Percentiles rank a stretch among this genome's conserved stretches.
Conservation (phyloP, 2,888 invertebrate species). For the Iphiclides podalirius region DNA sequence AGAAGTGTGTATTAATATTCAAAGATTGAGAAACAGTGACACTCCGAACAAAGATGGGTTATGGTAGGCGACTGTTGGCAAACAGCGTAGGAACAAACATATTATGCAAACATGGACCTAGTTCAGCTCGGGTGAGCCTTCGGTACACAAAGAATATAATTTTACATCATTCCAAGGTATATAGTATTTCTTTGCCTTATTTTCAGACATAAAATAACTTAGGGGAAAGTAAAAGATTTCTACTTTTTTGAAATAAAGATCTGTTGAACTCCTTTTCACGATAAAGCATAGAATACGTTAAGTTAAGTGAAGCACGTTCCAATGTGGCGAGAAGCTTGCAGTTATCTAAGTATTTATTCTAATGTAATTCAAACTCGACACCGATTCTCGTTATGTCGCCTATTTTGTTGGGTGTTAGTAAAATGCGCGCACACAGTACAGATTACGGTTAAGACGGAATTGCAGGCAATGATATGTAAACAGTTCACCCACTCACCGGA, state of each 20-base stretch:
- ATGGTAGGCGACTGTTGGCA: conserved; percentile 49
- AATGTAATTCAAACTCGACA: conserved; percentile 19
- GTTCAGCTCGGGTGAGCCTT: conserved; percentile 32
- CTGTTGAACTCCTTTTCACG: no score
- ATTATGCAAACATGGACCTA: conserved; percentile 42
- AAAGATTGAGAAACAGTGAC: conserved; percentile 18
- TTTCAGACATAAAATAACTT: no score
- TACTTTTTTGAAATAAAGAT: no score
- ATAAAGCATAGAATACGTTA: no score
- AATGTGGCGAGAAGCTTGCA: conserved; percentile 8
- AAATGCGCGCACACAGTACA: conserved; percentile 47
- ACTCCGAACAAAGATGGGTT: conserved; percentile 28
- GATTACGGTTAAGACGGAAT: conserved; percentile 42
- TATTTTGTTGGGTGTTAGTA: conserved; percentile 39
- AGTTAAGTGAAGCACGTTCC: conserved; percentile 9
- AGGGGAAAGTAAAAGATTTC: no score
- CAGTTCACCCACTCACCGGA: conserved; percentile 67
- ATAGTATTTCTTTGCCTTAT: no score
- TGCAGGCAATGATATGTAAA: conserved; percentile 46
- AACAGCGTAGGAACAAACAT: conserved; percentile 39
- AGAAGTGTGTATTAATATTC: no score
- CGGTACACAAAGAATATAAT: conserved; percentile 2
- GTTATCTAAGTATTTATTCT: conserved; percentile 12
- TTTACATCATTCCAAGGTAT: neutral
- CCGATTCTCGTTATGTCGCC: conserved; percentile 23